Evolutionary conservation across 2,888 invertebrate genomes (phyloP).

Genomic region (Agriopis leucophaearia): DNA sequence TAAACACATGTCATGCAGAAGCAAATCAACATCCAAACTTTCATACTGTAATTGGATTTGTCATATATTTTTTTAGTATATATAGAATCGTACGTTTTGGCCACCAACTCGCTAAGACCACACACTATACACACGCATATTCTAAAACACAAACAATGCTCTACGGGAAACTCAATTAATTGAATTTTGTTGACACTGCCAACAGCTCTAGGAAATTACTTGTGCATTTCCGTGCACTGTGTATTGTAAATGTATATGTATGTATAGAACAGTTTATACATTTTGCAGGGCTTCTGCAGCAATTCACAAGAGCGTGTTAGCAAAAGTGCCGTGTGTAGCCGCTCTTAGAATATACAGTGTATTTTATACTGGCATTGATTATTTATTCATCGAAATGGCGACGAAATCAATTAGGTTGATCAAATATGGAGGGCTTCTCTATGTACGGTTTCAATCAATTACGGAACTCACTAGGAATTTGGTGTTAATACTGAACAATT

Average conservation of each 20-base stretch:
- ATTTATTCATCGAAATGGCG: constrained; percentile 25
- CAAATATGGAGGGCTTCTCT: constrained; percentile 59
- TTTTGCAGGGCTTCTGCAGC: neutral
- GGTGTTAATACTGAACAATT: neutral
- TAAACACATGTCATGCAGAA: too few species aligned
- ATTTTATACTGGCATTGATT: constrained; percentile 12
- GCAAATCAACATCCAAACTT: neutral
- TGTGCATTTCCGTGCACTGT: constrained; percentile 62
- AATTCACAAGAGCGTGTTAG: neutral
- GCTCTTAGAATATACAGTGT: constrained; percentile 8
- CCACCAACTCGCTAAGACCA: constrained; percentile 10
- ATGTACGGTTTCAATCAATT: constrained; percentile 17
- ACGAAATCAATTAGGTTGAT: constrained; percentile 68
- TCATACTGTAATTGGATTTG: neutral
- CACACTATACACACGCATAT: constrained; percentile 30
- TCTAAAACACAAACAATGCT: constrained; percentile 51
- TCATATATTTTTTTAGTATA: neutral
- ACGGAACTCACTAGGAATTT: neutral
- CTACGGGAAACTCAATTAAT: constrained; percentile 62
- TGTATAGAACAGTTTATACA: neutral
- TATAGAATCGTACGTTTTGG: too few species aligned
- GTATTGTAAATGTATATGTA: constrained; percentile 7
- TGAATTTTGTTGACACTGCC: constrained; percentile 71
- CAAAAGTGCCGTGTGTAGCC: neutral
- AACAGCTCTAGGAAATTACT: constrained; percentile 72